Conservation (phyloP, 2,888 invertebrate genomes). For the Camptogramma bilineatum region DNA sequence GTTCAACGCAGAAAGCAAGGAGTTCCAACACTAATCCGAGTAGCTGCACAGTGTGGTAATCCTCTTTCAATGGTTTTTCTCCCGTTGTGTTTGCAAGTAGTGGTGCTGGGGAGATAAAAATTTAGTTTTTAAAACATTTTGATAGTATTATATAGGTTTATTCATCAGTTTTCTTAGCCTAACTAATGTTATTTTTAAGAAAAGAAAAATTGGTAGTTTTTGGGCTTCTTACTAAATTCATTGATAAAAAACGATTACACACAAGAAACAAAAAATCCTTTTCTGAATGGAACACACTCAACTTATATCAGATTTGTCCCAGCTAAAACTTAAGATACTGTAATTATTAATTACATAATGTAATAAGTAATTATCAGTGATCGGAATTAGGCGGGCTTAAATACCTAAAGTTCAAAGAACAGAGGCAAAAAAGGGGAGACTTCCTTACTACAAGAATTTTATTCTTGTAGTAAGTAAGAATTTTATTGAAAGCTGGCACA, state of each 20-base stretch:
- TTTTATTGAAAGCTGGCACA: too few relatives aligned
- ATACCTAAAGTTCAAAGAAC: too few relatives aligned
- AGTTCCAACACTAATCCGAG: slow-evolving; percentile 97
- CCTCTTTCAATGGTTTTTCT: slow-evolving; percentile 96
- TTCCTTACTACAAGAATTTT: too few relatives aligned
- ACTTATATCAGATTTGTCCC: neutral
- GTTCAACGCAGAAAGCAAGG: slow-evolving; percentile 99
- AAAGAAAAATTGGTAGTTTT: neutral
- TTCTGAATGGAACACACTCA: neutral
- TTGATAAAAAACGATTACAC: neutral
- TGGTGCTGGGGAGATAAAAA: slow-evolving; percentile 87
- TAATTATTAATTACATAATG: too few relatives aligned
- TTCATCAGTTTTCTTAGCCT: neutral
- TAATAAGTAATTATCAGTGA: too few relatives aligned
- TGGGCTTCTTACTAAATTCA: neutral
- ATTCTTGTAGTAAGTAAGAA: too few relatives aligned
- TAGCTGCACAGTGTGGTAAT: slow-evolving; percentile 98
- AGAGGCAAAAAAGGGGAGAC: too few relatives aligned
- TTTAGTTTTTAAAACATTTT: neutral
- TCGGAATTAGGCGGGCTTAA: too few relatives aligned
- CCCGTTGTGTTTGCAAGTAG: slow-evolving; percentile 96
- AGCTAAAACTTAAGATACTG: neutral
- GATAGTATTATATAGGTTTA: neutral
- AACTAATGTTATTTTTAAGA: neutral
- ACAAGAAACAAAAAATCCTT: neutral